Conservation (phyloP, 53 echinoderm and acorn worm species). For the Antedon mediterranea region DNA sequence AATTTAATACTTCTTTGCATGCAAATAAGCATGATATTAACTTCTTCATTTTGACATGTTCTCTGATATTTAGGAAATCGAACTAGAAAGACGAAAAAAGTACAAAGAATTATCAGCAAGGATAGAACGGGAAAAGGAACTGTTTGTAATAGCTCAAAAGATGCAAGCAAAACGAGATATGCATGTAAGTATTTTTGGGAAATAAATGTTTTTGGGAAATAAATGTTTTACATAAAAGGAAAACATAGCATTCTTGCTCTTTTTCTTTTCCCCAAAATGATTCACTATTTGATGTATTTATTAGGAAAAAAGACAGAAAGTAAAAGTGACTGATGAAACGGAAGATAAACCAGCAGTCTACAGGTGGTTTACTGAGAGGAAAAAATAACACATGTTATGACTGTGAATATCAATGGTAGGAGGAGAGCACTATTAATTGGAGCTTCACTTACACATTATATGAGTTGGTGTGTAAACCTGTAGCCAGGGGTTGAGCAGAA, state of each 20-base stretch:
- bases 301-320: conserved; percentile 72
- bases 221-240: too few relatives aligned
- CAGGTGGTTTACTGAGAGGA: conserved; percentile 58
- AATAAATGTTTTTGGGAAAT: too few relatives aligned
- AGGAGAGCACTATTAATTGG: too few relatives aligned
- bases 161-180: conserved; percentile 54
- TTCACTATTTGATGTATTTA: neutral
- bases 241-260: neutral
- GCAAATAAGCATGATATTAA: too few relatives aligned
- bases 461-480: too few relatives aligned
- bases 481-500: too few relatives aligned
- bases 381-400: conserved; percentile 43
- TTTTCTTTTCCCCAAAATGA: too few relatives aligned
- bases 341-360: conserved; percentile 55
- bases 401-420: too few relatives aligned
- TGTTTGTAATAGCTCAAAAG: conserved; percentile 62
- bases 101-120: conserved; percentile 59
- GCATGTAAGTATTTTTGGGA: conserved; percentile 53
- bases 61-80: conserved; percentile 23
- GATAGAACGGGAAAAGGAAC: conserved; percentile 53
- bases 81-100: conserved; percentile 38
- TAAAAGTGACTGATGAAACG: conserved; percentile 54
- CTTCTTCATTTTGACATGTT: too few relatives aligned
- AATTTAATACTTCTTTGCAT: too few relatives aligned
- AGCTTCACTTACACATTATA: too few relatives aligned